These are phyloP conservation scores for Falcunculus frontatus DNA, from an alignment of 2,113 vertebrate genomes.

Conservation along the genomic window DNA sequence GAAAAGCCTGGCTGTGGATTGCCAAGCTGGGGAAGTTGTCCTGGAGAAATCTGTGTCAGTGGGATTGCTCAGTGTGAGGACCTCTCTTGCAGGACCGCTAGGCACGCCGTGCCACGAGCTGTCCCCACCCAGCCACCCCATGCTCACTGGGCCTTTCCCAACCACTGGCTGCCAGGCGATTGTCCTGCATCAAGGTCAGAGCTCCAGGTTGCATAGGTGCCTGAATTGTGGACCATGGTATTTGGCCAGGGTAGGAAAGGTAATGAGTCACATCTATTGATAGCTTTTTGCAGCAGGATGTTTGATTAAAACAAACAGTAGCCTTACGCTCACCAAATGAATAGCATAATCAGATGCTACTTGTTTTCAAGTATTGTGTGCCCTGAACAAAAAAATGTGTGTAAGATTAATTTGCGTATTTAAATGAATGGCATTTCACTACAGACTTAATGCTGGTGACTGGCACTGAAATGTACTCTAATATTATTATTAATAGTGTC, in stretches of 20 bases:
- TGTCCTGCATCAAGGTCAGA: neutral
- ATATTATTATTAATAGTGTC: neutral
- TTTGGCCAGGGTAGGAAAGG: neutral
- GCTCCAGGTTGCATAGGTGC: neutral
- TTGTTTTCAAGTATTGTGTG: neutral
- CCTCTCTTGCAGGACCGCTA: neutral
- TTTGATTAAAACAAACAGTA: neutral
- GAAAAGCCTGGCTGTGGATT: neutral
- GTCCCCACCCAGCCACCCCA: accelerated
- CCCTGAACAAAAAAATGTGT: neutral
- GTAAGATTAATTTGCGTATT: neutral
- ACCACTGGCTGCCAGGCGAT: neutral
- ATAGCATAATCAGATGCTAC: neutral
- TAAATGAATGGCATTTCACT: neutral
- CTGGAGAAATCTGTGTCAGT: neutral
- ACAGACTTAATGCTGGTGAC: neutral
- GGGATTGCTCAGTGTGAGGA: neutral
- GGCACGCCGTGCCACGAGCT: neutral
- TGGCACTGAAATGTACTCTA: neutral
- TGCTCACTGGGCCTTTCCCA: accelerated
- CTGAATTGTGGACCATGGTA: neutral
- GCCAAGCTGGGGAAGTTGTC: neutral
- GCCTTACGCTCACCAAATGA: neutral
- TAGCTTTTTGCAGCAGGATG: conserved; percentile 8
- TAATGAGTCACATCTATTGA: neutral